Evolutionary conservation across 1,140 invertebrate genomes (phyloP).

Genomic region (Acromyrmex charruanus): DNA sequence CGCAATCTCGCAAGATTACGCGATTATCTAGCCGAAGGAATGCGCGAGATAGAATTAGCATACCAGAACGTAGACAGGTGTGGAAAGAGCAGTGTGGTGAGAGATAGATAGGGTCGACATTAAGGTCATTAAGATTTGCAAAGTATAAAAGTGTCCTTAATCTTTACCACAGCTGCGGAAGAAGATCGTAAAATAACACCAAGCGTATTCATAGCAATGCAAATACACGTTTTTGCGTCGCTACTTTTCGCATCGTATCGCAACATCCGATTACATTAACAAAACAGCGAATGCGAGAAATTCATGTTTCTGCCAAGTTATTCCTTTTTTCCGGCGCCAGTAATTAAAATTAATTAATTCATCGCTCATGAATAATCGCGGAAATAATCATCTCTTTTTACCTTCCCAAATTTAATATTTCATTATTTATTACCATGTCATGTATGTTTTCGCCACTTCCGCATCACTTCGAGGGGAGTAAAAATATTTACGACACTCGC

Average conservation of each 20-base stretch:
- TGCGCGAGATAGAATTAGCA: neutral
- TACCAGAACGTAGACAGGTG: neutral
- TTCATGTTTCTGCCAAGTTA: neutral
- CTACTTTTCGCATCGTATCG: neutral
- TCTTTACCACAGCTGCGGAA: neutral
- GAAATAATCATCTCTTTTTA: no score
- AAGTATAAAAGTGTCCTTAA: slow-evolving; percentile 24
- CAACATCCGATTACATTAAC: neutral
- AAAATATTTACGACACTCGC: slow-evolving; percentile 16
- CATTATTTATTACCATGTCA: no score
- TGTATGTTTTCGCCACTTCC: slow-evolving; percentile 13
- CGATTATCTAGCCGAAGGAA: slow-evolving; percentile 15
- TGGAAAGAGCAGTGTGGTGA: neutral
- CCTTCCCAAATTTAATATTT: neutral
- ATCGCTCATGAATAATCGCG: neutral
- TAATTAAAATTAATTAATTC: slow-evolving; percentile 36
- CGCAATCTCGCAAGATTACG: slow-evolving; percentile 16
- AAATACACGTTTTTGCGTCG: neutral
- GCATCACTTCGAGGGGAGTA: neutral
- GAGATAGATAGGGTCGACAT: neutral
- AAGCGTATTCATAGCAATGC: neutral
- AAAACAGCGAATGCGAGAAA: neutral
- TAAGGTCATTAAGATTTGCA: neutral
- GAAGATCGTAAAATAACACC: neutral
- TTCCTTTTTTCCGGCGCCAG: neutral